Evolutionary conservation across 1,140 invertebrate genomes (phyloP), one percentile per base, ranked within the genome.

Genomic region (Cyclina sinensis): DNA sequence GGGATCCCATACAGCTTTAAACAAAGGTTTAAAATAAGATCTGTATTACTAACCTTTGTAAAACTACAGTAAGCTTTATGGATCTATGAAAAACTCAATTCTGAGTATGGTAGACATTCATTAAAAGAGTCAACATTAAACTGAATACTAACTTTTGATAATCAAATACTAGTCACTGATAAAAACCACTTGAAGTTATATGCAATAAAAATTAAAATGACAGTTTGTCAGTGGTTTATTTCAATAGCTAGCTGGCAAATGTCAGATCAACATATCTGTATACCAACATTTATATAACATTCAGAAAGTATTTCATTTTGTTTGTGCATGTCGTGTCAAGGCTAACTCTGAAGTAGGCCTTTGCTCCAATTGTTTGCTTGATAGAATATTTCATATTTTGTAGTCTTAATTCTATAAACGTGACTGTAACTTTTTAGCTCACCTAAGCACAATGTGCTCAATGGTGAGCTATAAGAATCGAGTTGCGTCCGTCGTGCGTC

Each of bases 141-240:
- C 51, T 57, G 51, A 57, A 57, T 57, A 57, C 51, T 57, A 57
- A 57, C 51, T 57, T 57, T 57, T 57, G 51, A 57, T 57, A 57
- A 57, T 57, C 51, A 57, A 57, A 57, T 57, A 57, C 51, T 57
- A 57, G 51, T 57, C 51, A 57, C 51, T 57, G 51, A 57, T 57
- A 57, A 57, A 57, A 57, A 57, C 51, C 51, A 57, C 51, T 57
- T 57, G 51, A 57, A 57, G 51, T 57, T 57, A 57, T 57, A 57
- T 57, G 51, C 51, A 57, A 57, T 57, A 57, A 57, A 57, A 57
- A 57, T 57, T 57, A 57, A 57, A 57, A 57, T 57, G 51, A 57
- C 51, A 57, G 51, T 57, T 57, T 57, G 51, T 57, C 51, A 57
- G 51, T 57, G 51, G 51, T 57, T 57, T 57, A 57, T 57, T 57